Evolutionary conservation across 2,113 vertebrate genomes (phyloP).

Genomic region (Ptilorrhoa leucosticta): DNA sequence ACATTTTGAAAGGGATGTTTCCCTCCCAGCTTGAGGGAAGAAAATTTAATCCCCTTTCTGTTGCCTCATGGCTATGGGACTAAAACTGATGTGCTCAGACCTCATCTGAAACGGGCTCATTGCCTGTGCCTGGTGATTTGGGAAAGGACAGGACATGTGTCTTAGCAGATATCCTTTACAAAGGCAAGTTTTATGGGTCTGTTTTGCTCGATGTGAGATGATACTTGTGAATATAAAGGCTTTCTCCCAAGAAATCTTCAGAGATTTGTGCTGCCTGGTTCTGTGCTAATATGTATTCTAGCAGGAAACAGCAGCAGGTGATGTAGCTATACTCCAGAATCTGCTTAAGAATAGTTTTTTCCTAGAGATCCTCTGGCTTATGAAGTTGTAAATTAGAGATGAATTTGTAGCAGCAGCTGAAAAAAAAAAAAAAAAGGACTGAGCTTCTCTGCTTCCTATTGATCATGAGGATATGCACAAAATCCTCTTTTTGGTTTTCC

Average conservation of each 20-base stretch:
- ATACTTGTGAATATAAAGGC: not conserved
- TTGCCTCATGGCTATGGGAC: not conserved
- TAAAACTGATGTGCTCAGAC: not conserved
- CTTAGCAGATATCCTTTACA: not conserved
- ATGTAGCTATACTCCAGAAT: not conserved
- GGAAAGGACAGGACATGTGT: not conserved
- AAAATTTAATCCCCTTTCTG: conserved; percentile 21
- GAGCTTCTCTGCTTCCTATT: not conserved
- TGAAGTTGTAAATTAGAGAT: not conserved
- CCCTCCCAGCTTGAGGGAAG: conserved; percentile 3
- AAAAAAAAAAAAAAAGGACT: not conserved
- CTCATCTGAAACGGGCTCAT: not conserved
- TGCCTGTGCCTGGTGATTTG: not conserved
- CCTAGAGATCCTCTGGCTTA: not conserved
- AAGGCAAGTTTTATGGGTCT: not conserved
- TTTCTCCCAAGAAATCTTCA: not conserved
- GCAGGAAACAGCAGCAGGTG: not conserved
- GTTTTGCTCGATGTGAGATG: not conserved
- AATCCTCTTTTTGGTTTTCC: not conserved
- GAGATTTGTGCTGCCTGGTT: not conserved
- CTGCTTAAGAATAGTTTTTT: not conserved
- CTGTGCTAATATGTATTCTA: not conserved
- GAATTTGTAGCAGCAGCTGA: not conserved
- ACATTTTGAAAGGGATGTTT: conserved; percentile 42
- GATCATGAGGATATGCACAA: not conserved